phyloP scores from a whole-genome alignment of 2,113 vertebrate species.

The Serinus canaria region DNA sequence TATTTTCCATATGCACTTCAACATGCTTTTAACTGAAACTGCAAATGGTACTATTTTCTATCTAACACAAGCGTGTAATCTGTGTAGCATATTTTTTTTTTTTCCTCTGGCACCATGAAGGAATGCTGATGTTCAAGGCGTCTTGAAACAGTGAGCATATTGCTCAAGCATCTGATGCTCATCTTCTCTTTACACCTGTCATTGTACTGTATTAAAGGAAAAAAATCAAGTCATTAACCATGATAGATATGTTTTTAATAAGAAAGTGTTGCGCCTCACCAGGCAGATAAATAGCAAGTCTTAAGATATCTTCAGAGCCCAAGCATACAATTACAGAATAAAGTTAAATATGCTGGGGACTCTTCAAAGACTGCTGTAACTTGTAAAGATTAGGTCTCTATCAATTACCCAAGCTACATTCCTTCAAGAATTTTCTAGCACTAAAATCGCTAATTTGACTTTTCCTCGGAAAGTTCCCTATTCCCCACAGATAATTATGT shows the following conservation, averaged over 20 bases:
- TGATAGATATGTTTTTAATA: conserved; percentile 89
- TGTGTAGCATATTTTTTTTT: conserved; percentile 59
- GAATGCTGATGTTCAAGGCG: conserved; percentile 72
- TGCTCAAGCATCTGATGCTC: conserved; percentile 77
- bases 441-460: conserved; percentile 59
- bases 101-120: conserved; percentile 62
- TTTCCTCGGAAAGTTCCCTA: conserved; percentile 20
- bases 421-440: conserved; percentile 26
- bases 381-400: conserved; percentile 51
- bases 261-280: conserved; percentile 81
- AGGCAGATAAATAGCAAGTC: conserved; percentile 81
- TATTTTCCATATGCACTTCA: conserved; percentile 91
- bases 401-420: conserved; percentile 33
- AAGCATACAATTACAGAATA: conserved; percentile 66
- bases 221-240: conserved; percentile 85
- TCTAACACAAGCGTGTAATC: conserved; percentile 82
- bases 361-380: conserved; percentile 66
- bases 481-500: conserved; percentile 50
- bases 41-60: conserved; percentile 84
- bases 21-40: conserved; percentile 86
- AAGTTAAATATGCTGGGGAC: conserved; percentile 60
- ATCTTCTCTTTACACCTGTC: conserved; percentile 79
- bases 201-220: conserved; percentile 77
- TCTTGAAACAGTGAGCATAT: conserved; percentile 77
- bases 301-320: conserved; percentile 74